These are phyloP conservation scores for Tinamus major DNA, from an alignment of 2,797 vertebrate genomes.

Conservation along the genomic window DNA sequence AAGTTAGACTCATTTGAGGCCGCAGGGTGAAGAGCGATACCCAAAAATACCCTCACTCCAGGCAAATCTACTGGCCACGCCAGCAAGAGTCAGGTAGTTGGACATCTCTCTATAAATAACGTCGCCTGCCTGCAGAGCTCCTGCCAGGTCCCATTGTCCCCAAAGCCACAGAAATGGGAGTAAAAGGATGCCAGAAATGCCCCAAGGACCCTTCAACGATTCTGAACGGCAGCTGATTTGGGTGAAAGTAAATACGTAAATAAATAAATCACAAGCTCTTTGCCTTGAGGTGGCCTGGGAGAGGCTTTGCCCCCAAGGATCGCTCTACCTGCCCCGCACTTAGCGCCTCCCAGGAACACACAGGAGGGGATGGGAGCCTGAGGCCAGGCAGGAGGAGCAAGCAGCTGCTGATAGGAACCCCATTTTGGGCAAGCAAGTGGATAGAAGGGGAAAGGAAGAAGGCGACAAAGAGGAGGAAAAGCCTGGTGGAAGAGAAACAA, in stretches of 20 bases:
- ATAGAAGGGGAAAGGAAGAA: not conserved
- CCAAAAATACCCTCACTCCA: rapidly evolving
- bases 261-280: rapidly evolving
- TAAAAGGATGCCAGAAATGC: not conserved
- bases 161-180: not conserved
- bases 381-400: not conserved
- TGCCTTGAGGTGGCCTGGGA: not conserved
- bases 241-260: rapidly evolving
- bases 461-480: too few relatives aligned
- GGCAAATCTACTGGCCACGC: not conserved
- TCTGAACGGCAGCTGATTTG: not conserved
- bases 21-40: rapidly evolving
- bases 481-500: not conserved
- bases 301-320: not conserved
- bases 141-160: not conserved
- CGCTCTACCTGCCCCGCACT: too few relatives aligned
- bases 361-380: not conserved
- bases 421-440: not conserved
- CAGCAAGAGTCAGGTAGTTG: rapidly evolving
- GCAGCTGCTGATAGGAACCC: not conserved
- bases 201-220: not conserved
- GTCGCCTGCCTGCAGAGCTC: rapidly evolving
- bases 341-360: too few relatives aligned
- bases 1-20: not conserved
- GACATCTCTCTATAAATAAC: not conserved